Percentiles rank a stretch among this genome's conserved stretches.
phyloP scores from a whole-genome alignment of 2,113 vertebrate genomes.

The Phylloscopus trochiloides region DNA sequence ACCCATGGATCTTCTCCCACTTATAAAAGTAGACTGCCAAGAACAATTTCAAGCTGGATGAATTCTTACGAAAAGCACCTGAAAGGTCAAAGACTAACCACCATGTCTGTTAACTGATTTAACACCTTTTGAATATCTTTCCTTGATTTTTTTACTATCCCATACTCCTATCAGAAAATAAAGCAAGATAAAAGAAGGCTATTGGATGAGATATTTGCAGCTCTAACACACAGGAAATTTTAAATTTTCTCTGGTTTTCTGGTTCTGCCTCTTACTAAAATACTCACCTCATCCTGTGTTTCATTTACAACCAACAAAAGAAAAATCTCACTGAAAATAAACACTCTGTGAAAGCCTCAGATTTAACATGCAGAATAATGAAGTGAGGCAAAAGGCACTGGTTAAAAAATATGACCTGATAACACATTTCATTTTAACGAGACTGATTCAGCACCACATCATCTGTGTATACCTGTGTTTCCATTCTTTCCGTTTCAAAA shows the following conservation, averaged over 20 bases:
- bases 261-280: background rate
- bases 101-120: background rate
- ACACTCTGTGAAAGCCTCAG: background rate
- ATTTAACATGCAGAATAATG: background rate
- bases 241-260: background rate
- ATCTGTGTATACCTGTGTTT: background rate
- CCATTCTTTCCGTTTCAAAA: background rate
- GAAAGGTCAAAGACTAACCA: background rate
- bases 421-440: background rate
- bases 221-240: background rate
- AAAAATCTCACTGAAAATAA: background rate
- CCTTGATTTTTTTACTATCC: background rate
- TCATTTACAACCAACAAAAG: background rate
- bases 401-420: background rate
- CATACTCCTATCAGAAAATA: background rate
- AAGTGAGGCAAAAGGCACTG: background rate
- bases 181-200: background rate
- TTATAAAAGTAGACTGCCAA: background rate
- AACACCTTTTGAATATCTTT: background rate
- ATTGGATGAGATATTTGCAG: background rate
- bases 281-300: background rate
- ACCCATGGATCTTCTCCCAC: background rate
- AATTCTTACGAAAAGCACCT: background rate
- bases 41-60: background rate
- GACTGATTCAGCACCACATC: background rate